Conservation (phyloP, 2,888 invertebrate genomes). For the Leptothorax acervorum region DNA sequence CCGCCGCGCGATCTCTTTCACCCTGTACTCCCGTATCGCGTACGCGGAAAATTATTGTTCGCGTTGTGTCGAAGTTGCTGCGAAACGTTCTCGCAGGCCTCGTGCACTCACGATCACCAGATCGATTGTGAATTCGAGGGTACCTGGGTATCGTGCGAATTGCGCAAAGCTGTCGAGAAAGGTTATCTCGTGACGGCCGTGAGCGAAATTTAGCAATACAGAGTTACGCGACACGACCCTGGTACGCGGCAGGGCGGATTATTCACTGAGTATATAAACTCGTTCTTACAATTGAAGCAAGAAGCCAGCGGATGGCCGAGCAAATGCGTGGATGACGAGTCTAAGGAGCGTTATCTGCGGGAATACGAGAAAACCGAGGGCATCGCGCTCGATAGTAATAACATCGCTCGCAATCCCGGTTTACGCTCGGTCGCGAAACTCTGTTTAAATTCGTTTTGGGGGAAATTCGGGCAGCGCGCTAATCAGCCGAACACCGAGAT, state of each 20-base stretch:
- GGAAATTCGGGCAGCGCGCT: background rate
- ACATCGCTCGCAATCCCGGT: background rate
- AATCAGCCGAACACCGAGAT: background rate
- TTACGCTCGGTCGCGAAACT: constrained; percentile 3
- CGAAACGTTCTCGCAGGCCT: background rate
- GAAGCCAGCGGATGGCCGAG: background rate
- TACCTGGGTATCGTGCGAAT: background rate
- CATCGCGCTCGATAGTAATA: background rate
- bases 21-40: background rate
- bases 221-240: too few relatives aligned
- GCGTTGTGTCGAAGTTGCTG: background rate
- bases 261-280: background rate
- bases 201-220: background rate
- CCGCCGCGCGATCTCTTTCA: background rate
- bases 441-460: background rate
- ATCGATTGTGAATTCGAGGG: background rate
- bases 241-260: background rate
- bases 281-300: background rate
- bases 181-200: background rate
- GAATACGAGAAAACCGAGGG: background rate
- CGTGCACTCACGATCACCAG: too few relatives aligned
- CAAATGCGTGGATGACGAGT: background rate
- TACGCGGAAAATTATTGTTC: background rate
- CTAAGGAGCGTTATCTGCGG: background rate
- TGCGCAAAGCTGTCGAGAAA: background rate